Evolutionary conservation across 2,113 vertebrate genomes (phyloP), one percentile per base, ranked within the genome.

Genomic region (Bambusicola thoracicus): DNA sequence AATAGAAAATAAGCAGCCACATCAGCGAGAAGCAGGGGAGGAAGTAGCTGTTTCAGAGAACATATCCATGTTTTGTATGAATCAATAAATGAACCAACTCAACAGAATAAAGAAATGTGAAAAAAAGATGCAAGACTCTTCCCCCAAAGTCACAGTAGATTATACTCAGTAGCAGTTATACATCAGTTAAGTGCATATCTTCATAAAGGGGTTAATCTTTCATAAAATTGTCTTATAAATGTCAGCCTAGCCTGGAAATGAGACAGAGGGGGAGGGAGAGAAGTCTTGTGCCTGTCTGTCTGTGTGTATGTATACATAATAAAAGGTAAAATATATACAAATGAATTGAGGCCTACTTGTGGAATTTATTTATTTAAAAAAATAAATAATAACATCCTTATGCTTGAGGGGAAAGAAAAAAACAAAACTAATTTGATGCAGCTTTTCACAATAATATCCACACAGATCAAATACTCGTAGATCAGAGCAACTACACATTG

Each of bases 241-340:
- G 6, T 62, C 75, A 78, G 5, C 21, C 27, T 48, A 68, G 25
- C 6, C 41, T 81, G 21, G 62, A 90, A 93, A 74, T 77, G 41
- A 63, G 41, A 27, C 6, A 48, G 36, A 87, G 11, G 1, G 1
- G 13, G 21, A 85, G n/a, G 7, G 9, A 76, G 6, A n/a, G 8
- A 76, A 1, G 7, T 55, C 79, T 66, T 73, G 2, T 63, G 5
- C 36, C n/a, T n/a, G 3, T 36, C 20, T 78, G 30, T 18, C 34
- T 30, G 2, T 19, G 44, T 46, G 24, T 19, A 49, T 46, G 24
- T 34, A 34, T 78, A 74, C 41, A 66, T 55, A 63, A 55, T 25
- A 51, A 85, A 89, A 94, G 58, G 65, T 16, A 77, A 93, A 82
- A 87, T 61, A 92, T 74, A 88, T 65, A 70, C 15, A 87, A 82